Percentiles rank a stretch among this genome's conserved stretches.
Evolutionary conservation across 2,888 invertebrate genomes (phyloP).

Genomic region (Lepidochitona cinerea): DNA sequence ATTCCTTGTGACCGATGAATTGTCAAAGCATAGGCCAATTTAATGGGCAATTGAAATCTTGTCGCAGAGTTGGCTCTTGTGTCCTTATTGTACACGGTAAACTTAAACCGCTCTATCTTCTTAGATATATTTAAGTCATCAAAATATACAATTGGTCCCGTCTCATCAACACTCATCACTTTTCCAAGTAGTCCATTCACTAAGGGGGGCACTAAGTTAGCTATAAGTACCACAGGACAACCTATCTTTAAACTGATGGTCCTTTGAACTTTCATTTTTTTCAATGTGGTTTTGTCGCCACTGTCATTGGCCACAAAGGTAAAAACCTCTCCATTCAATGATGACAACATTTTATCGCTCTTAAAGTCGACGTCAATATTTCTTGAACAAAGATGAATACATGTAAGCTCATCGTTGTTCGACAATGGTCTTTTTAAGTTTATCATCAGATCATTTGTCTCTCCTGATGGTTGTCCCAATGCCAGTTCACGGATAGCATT

Average conservation of each 20-base stretch:
- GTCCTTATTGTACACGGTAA: not conserved
- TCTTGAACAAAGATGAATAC: constrained; percentile 15
- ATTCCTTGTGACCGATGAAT: constrained; percentile 15
- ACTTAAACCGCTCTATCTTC: not conserved
- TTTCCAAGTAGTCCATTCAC: constrained; percentile 9
- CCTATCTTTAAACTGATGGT: not conserved
- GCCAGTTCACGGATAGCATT: constrained; percentile 9
- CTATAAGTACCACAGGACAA: constrained; percentile 1
- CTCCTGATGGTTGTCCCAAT: not conserved
- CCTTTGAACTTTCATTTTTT: not conserved
- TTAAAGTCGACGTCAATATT: constrained; percentile 11
- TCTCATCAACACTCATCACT: not conserved
- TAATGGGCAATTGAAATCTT: constrained; percentile 5
- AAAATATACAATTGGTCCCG: not conserved
- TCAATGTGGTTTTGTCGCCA: not conserved
- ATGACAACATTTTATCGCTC: not conserved
- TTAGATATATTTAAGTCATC: not conserved
- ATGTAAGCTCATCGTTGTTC: not conserved
- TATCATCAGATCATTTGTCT: constrained; percentile 4
- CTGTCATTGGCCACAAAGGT: constrained; percentile 1
- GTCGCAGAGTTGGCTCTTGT: not conserved
- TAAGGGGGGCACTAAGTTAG: not conserved
- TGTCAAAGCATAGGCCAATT: constrained; percentile 4
- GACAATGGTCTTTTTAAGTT: constrained; percentile 6
- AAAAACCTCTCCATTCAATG: not conserved